These are phyloP conservation scores for Willisornis vidua DNA, from an alignment of 2,113 vertebrate genomes.

Conservation along the genomic window DNA sequence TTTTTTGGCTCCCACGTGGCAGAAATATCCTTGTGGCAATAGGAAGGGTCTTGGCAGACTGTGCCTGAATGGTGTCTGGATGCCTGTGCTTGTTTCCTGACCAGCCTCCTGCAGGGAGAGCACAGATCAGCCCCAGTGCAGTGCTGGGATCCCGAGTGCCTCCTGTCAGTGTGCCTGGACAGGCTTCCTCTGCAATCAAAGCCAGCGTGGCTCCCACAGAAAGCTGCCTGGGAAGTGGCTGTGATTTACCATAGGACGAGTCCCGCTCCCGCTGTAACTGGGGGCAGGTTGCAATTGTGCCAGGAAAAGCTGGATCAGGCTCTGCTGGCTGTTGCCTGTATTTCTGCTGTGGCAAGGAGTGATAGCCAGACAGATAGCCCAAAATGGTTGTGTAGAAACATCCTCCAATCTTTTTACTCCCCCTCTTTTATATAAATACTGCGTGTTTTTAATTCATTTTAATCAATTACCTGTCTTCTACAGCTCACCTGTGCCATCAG, in stretches of 20 bases:
- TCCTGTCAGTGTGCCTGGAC: neutral
- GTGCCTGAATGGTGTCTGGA: neutral
- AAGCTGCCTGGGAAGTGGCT: neutral
- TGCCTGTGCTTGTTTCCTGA: neutral
- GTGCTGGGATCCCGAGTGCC: rapidly evolving
- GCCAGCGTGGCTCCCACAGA: neutral
- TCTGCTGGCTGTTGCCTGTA: neutral
- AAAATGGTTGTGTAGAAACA: neutral
- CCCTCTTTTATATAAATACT: neutral
- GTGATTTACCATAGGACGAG: neutral
- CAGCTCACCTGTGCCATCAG: neutral
- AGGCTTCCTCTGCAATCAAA: conserved; percentile 37
- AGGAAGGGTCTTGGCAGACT: neutral
- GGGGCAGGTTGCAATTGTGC: neutral
- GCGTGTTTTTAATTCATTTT: neutral
- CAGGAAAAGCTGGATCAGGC: neutral
- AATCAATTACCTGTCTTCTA: neutral
- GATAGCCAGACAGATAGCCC: neutral
- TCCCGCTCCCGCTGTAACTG: rapidly evolving
- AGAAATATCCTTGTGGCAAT: neutral
- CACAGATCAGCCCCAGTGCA: neutral
- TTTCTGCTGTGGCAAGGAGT: neutral
- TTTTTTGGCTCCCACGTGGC: neutral
- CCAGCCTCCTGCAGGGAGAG: neutral
- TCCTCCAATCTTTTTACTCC: rapidly evolving